phyloP scores from a whole-genome alignment of 1,140 invertebrate species.

The Cydia fagiglandana region DNA sequence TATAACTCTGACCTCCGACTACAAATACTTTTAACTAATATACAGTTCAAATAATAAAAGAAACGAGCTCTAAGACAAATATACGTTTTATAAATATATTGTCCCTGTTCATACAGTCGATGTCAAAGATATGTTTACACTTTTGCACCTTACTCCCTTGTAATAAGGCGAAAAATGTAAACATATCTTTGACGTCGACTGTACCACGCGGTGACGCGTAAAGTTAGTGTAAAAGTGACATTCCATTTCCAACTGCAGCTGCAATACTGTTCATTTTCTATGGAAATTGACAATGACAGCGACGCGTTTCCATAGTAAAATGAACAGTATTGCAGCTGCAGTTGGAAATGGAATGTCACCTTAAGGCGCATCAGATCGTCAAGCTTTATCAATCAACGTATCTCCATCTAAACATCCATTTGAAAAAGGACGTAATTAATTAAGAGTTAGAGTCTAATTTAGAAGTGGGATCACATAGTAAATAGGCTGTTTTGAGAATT shows the following conservation, averaged over 20 bases:
- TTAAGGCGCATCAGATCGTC: neutral
- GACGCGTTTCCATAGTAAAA: too few species aligned
- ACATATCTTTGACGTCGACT: too few species aligned
- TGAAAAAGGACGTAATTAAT: neutral
- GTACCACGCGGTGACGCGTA: conserved; percentile 10
- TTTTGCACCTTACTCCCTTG: too few species aligned
- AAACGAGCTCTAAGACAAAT: neutral
- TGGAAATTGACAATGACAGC: too few species aligned
- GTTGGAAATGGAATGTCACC: too few species aligned
- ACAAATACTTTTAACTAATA: neutral
- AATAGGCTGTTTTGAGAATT: neutral
- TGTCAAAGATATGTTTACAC: too few species aligned
- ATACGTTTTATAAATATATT: neutral
- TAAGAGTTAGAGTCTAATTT: neutral
- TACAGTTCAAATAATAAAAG: neutral
- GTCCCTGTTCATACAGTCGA: neutral
- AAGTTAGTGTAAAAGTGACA: too few species aligned
- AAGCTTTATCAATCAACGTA: neutral
- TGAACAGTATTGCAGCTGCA: too few species aligned
- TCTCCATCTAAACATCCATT: neutral
- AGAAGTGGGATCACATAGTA: neutral
- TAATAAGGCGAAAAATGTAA: too few species aligned
- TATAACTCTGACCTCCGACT: neutral
- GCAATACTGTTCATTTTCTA: too few species aligned
- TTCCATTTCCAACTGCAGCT: too few species aligned